These are phyloP conservation scores for Mastigias papua DNA, from an alignment of 30 jellyfish, hydroid and myxozoan species.

Conservation along the genomic window DNA sequence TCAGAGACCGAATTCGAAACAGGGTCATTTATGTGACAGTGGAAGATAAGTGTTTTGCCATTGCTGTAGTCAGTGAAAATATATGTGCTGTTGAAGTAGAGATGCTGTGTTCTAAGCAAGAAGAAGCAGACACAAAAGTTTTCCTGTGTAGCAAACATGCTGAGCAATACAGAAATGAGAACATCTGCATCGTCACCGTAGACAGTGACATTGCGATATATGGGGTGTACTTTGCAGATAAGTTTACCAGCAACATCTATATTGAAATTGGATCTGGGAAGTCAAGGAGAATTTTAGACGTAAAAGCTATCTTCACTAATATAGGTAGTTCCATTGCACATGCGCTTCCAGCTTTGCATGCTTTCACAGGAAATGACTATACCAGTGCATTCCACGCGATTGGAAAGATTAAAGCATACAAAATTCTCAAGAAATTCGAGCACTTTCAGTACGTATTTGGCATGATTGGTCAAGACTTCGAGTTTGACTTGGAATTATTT, in stretches of 20 bases:
- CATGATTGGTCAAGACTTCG: constrained; percentile 24
- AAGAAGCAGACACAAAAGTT: constrained; percentile 7
- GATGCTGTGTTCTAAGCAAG: background rate
- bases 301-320: constrained; percentile 14
- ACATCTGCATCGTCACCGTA: constrained; percentile 68
- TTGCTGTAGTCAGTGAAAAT: too few species aligned
- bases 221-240: constrained; percentile 29
- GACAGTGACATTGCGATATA: constrained; percentile 67
- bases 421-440: constrained; percentile 19
- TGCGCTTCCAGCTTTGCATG: constrained; percentile 68
- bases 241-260: constrained; percentile 8
- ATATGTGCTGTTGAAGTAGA: too few species aligned
- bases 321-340: constrained; percentile 32
- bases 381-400: constrained; percentile 62
- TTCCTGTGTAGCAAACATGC: constrained; percentile 76
- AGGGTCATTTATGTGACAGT: too few species aligned
- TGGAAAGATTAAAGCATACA: constrained; percentile 47
- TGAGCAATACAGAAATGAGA: constrained; percentile 9
- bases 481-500: constrained; percentile 37
- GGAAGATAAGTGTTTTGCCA: too few species aligned
- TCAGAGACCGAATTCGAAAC: too few species aligned
- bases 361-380: constrained; percentile 69
- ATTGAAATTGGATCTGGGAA: constrained; percentile 28
- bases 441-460: constrained; percentile 24
- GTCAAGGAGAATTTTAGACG: constrained; percentile 25